Conservation (phyloP, 1,140 invertebrate species). For the Ylistrum balloti region DNA sequence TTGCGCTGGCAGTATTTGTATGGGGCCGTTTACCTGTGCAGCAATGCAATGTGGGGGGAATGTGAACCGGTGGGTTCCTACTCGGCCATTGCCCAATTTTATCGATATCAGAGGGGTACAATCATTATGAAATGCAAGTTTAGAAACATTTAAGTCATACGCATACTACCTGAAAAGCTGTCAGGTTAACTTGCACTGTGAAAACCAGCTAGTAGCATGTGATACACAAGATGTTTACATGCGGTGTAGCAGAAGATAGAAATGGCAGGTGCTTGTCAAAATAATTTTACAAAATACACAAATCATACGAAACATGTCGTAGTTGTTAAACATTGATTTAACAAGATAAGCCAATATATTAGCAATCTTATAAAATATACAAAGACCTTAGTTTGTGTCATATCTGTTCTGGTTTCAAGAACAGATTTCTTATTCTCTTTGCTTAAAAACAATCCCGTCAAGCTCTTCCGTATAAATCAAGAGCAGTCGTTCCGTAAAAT, state of each 20-base stretch:
- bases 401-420: not conserved
- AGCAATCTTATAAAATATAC: too few species aligned
- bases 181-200: not conserved
- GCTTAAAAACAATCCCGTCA: not conserved
- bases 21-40: too few species aligned
- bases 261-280: constrained; percentile 13
- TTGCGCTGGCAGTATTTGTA: too few species aligned
- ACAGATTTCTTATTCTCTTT: not conserved
- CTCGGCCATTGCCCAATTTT: too few species aligned
- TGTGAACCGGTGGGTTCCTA: not conserved
- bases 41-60: too few species aligned
- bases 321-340: not conserved
- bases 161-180: not conserved
- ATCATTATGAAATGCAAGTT: not conserved
- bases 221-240: not conserved
- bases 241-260: not conserved
- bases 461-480: not conserved
- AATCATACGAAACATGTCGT: not conserved
- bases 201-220: not conserved
- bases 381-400: too few species aligned
- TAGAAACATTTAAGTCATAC: not conserved
- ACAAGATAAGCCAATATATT: not conserved
- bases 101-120: too few species aligned
- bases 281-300: constrained; percentile 7
- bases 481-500: not conserved